These are phyloP conservation scores for Daubentonia madagascariensis DNA, from an alignment of 2,113 vertebrate species.

Conservation along the genomic window DNA sequence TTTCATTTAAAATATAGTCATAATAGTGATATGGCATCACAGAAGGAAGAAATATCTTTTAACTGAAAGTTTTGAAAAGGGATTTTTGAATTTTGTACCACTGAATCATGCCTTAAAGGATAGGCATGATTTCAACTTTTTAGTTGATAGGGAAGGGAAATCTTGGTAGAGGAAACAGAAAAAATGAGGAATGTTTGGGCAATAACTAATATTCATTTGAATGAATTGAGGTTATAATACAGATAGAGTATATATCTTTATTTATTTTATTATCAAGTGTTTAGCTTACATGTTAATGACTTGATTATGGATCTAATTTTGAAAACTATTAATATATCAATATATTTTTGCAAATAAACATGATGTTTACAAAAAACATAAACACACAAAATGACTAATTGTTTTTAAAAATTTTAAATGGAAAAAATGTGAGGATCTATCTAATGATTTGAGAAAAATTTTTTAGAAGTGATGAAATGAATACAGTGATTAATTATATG, in stretches of 20 bases:
- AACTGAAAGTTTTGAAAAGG: background rate
- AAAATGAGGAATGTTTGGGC: background rate
- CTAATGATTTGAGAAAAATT: background rate
- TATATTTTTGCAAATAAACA: background rate
- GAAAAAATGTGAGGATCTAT: background rate
- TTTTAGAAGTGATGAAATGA: background rate
- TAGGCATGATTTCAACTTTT: background rate
- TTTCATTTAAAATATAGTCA: background rate
- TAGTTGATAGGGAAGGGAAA: background rate
- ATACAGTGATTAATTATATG: background rate
- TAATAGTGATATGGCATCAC: background rate
- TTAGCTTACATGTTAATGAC: background rate
- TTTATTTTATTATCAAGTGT: background rate
- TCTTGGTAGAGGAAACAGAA: background rate
- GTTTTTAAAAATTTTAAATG: background rate
- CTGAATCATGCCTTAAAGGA: background rate
- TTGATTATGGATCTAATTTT: background rate
- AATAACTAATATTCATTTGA: background rate
- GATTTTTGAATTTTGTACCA: background rate
- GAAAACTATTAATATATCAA: background rate
- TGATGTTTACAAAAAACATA: background rate
- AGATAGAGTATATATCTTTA: background rate
- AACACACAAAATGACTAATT: background rate
- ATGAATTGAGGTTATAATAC: background rate
- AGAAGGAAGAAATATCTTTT: background rate